Conservation (phyloP, 2,888 invertebrate genomes). For the Schizaphis graminum region DNA sequence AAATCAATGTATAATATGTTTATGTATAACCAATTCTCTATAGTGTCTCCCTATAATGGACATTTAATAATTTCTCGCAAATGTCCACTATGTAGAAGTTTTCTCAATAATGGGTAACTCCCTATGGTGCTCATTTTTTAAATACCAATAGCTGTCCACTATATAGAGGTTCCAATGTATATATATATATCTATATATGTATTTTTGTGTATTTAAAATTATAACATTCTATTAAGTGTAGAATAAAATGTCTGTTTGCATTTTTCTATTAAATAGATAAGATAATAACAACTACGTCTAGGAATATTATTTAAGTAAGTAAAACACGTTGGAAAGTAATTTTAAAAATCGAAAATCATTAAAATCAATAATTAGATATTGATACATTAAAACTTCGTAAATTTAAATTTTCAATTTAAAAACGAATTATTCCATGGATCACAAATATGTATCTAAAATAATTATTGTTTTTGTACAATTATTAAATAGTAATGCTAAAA, state of each 20-base stretch:
- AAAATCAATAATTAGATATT: not conserved
- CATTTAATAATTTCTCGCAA: no score
- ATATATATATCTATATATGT: no score
- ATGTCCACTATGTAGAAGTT: no score
- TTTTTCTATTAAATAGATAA: not conserved
- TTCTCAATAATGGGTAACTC: no score
- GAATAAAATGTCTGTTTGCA: not conserved
- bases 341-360: not conserved
- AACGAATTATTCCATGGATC: not conserved
- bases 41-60: no score
- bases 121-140: no score
- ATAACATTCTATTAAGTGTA: not conserved
- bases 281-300: not conserved
- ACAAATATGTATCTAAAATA: not conserved
- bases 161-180: no score
- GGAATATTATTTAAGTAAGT: not conserved
- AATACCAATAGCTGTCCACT: no score
- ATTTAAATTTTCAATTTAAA: not conserved
- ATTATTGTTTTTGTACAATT: not conserved
- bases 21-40: no score
- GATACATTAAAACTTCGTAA: not conserved
- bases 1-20: no score
- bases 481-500: not conserved
- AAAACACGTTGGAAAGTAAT: not conserved
- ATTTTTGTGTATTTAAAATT: not conserved